Conservation (phyloP, 92 coral and sea anemone genomes). For the Epizoanthus ramosus region DNA sequence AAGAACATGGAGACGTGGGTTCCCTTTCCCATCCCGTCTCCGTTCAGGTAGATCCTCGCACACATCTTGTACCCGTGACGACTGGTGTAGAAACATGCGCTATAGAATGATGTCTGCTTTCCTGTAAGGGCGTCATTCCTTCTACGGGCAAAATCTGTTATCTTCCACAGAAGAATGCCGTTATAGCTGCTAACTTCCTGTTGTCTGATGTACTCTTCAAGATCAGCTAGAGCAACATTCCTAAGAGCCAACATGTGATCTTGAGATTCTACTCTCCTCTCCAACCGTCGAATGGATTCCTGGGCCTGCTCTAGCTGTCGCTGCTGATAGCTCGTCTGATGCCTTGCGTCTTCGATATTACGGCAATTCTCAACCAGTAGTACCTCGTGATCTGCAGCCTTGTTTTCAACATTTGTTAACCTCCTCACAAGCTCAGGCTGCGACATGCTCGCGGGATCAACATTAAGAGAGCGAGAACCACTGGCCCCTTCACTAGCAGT, state of each 20-base stretch:
- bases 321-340: background rate
- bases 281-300: background rate
- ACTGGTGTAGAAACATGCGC: no score
- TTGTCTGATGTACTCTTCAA: conserved; percentile 38
- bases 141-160: conserved; percentile 44
- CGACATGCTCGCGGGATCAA: background rate
- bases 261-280: conserved; percentile 2
- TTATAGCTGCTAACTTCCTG: conserved; percentile 41
- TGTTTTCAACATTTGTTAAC: background rate
- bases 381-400: background rate
- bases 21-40: no score
- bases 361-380: background rate
- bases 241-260: conserved; percentile 44
- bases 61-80: no score
- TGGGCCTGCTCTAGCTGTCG: background rate
- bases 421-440: background rate
- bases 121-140: conserved; percentile 20
- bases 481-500: background rate
- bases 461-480: no score
- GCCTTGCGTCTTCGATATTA: background rate
- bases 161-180: conserved; percentile 41
- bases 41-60: no score
- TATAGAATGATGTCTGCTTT: background rate
- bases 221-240: conserved; percentile 32
- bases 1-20: no score